Evolutionary conservation across 2,113 vertebrate genomes (phyloP), one percentile per base, ranked within the genome.

Genomic region (Melanocharis versteri): DNA sequence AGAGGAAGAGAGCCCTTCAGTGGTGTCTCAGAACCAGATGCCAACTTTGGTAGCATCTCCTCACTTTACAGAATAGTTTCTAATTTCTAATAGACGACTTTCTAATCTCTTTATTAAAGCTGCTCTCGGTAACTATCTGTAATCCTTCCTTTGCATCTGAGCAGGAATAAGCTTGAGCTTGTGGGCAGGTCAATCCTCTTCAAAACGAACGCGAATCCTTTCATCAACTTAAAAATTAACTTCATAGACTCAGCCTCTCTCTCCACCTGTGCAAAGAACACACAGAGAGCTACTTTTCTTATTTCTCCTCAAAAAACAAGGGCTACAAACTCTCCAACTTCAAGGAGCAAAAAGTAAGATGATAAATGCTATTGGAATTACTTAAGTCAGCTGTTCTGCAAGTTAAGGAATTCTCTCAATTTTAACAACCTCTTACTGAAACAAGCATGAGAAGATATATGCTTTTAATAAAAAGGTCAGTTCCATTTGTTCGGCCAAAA

Each of bases 401-500:
- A 85, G 42, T 70, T 65, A 69, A 83, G 72, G 69, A 75, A 50
- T 9, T 58, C 54, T 48, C 81, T 61, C 83, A 45, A 9, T 72
- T 89, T 71, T 56, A 78, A 87, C 65, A 82, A 50, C 35, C 65
- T 84, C 89, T 92, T 35, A 16, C 42, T 64, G 89, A 94, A 51
- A 27, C 73, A 71, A 73, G 42, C 53, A 68, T 8, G 44, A 64
- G 78, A 53, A 62, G 66, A 83, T 83, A 27, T 0, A 71, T 68
- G 88, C 35, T 94, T 80, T 96, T 64, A 92, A 78, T 83, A 70
- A 93, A 95, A 88, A 88, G 50, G 56, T 68, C 13, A 3, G 81
- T 53, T 94, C 79, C 53, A 78, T 72, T 58, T 93, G 79, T 86
- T 93, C 6, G 8, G 94, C 68, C 88, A 96, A 94, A 88, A 95